Base-by-base conservation (phyloP, 1,140 invertebrate species). In the Drosophila ficusphila region DNA sequence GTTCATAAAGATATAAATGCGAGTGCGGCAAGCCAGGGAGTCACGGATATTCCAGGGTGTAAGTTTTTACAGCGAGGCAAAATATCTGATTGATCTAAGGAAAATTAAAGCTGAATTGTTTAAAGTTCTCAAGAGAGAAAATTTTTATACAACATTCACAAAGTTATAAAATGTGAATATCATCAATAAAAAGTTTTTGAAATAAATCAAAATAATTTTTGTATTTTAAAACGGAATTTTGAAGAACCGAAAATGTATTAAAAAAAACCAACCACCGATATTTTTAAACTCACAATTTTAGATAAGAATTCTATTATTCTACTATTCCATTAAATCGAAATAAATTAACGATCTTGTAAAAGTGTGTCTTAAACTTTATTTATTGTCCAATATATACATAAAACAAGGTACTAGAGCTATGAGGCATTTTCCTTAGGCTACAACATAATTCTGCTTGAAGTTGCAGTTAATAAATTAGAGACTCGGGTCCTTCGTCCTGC, bases 371-470 rank as follows among this genome's bases (percentile, higher is more conserved):
- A 85, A 74, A 65, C 67, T 85, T 85, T 73, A 85, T 85, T 85
- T 86, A 86, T 85, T 85, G 81, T 85, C 81, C 81, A 68, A 79
- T 41, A 67, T 71, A 31, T 68, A 86, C 69, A 64, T 86, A 85
- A 74, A 86, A 81, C 76, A 88, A 88, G 70, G 65, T 83, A 88
- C 82, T 89, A 88, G 23, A 79, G 58, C 76, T 88, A 86, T 86
- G 81, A 85, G 81, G 81, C 76, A 72, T 73, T 85, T 74, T 38
- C 31, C 51, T 79, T 85, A 70, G 12, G 33, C 60, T 77, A 82
- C 46, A 65, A 72, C 64, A 62, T 73, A 21, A 14, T 36, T 53
- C 36, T 48, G 34, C 39, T 27, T 51, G 47, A 51, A 60, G 42
- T 31, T 34, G 49, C 27, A 85, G n/a, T n/a, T n/a, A n/a, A 83